These are phyloP conservation scores for Apamea crenata DNA, from an alignment of 2,888 invertebrate genomes.

Conservation along the genomic window DNA sequence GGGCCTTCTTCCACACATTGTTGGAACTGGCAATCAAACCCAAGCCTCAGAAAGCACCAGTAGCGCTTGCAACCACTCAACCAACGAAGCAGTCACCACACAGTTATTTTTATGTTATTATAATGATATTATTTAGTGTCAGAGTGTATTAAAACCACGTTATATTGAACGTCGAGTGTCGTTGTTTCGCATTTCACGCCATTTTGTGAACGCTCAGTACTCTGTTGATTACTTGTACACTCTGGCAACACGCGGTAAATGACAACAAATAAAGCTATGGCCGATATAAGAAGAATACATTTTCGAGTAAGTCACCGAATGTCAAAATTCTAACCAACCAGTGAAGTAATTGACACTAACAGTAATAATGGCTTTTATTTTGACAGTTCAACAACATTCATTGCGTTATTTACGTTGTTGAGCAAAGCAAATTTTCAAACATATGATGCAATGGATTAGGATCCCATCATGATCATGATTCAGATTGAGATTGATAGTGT, in stretches of 20 bases:
- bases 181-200: slow-evolving; percentile 61
- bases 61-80: neutral
- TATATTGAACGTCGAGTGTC: slow-evolving; percentile 36
- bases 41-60: neutral
- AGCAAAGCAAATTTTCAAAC: too few species aligned
- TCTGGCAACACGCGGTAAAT: slow-evolving; percentile 41
- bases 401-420: neutral
- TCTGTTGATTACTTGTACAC: slow-evolving; percentile 57
- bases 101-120: neutral
- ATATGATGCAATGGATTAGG: too few species aligned
- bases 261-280: neutral
- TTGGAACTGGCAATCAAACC: neutral
- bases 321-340: neutral
- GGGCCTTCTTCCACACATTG: too few species aligned
- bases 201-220: slow-evolving; percentile 61
- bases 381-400: neutral
- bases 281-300: neutral
- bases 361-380: neutral
- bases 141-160: slow-evolving; percentile 44
- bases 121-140: slow-evolving; percentile 17
- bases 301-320: neutral
- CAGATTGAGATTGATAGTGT: neutral
- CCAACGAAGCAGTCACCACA: neutral
- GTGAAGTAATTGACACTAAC: neutral
- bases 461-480: neutral